A percentile compares a stretch with the other conserved stretches of the same genome.
phyloP scores from a whole-genome alignment of 2,113 vertebrate genomes.

The Callipepla californica region DNA sequence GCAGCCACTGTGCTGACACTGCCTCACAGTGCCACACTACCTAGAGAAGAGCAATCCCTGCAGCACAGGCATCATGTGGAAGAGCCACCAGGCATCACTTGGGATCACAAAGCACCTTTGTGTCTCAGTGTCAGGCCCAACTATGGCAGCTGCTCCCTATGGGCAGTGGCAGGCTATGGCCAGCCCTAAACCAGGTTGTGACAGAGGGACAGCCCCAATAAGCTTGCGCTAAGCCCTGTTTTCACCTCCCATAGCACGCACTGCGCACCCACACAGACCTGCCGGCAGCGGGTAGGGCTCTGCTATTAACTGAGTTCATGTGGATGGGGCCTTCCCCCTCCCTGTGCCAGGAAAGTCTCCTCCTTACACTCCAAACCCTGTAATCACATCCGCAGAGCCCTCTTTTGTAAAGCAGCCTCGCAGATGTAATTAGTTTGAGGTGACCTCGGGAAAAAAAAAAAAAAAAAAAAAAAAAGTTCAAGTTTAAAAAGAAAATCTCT shows the following conservation, averaged over 20 bases:
- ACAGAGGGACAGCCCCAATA: rapidly evolving
- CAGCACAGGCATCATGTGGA: neutral
- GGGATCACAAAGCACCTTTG: rapidly evolving
- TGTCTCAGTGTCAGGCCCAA: neutral
- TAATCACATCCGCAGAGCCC: neutral
- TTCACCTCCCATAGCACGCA: neutral
- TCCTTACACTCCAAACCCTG: slow-evolving; percentile 30
- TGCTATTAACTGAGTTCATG: neutral
- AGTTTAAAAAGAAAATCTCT: slow-evolving; percentile 74
- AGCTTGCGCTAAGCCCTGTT: neutral
- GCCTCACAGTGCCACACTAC: rapidly evolving
- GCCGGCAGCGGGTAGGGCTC: neutral
- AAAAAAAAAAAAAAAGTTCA: slow-evolving; percentile 58
- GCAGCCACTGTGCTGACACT: rapidly evolving
- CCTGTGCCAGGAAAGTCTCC: neutral
- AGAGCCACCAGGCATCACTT: neutral
- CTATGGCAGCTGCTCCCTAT: rapidly evolving
- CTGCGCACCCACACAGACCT: neutral
- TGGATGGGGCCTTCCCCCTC: neutral
- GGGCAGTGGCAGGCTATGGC: rapidly evolving
- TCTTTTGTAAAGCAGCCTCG: slow-evolving; percentile 36
- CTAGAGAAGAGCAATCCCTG: rapidly evolving
- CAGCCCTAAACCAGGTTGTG: neutral
- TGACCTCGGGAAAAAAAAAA: slow-evolving; percentile 76
- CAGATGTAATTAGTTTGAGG: slow-evolving; percentile 76